These are phyloP conservation scores for Leucosticte australis DNA, from an alignment of 2,113 vertebrate species.

Conservation along the genomic window DNA sequence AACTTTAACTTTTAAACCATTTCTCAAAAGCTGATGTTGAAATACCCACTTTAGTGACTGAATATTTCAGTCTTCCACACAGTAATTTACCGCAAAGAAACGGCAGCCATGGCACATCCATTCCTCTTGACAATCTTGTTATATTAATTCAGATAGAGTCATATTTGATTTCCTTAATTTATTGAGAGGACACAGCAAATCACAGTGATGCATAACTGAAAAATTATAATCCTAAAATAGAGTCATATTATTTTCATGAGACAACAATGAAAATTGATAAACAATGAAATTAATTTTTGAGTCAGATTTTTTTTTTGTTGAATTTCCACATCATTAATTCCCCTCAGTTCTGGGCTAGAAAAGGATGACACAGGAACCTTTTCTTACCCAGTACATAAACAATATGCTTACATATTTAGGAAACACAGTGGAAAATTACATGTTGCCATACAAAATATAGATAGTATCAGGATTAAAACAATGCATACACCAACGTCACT, in stretches of 20 bases:
- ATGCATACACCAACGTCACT: background rate
- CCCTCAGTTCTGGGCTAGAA: background rate
- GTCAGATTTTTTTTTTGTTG: background rate
- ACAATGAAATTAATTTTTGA: background rate
- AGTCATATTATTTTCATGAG: background rate
- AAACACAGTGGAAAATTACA: background rate
- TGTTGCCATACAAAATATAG: background rate
- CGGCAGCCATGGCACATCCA: background rate
- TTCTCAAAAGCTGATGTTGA: background rate
- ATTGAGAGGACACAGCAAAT: background rate
- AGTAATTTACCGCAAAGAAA: background rate
- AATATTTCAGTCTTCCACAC: background rate
- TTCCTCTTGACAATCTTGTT: background rate
- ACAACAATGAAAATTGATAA: background rate
- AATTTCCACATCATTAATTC: background rate
- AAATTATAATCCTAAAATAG: background rate
- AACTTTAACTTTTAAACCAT: background rate
- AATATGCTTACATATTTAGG: background rate
- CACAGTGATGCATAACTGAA: background rate
- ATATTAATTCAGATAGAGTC: background rate
- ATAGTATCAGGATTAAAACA: background rate
- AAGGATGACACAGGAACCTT: background rate
- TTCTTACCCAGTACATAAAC: background rate
- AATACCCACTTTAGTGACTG: background rate
- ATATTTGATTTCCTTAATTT: background rate